Conservation (phyloP, 2,113 vertebrate species). For the rabbit (Oryctolagus cuniculus) region DNA sequence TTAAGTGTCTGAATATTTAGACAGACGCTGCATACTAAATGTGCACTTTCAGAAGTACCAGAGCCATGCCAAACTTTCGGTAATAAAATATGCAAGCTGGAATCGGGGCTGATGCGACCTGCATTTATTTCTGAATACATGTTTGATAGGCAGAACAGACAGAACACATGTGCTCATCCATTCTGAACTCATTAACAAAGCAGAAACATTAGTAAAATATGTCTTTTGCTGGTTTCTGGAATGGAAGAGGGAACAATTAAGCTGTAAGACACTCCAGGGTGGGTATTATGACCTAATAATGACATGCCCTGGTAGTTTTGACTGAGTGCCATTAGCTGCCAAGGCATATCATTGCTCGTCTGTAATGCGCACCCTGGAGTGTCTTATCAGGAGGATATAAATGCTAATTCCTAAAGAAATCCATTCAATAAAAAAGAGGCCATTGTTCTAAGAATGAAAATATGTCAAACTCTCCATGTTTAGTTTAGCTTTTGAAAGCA, state of each 20-base stretch:
- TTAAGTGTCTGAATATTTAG: slow-evolving; percentile 64
- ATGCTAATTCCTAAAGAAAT: slow-evolving; percentile 79
- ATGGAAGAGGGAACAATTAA: slow-evolving; percentile 78
- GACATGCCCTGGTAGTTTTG: slow-evolving; percentile 82
- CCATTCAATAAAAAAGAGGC: slow-evolving; percentile 64
- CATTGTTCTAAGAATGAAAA: slow-evolving; percentile 33
- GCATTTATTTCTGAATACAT: slow-evolving; percentile 73
- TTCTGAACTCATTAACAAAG: slow-evolving; percentile 82
- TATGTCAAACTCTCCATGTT: slow-evolving; percentile 42
- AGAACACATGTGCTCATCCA: slow-evolving; percentile 77
- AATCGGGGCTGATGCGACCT: slow-evolving; percentile 59
- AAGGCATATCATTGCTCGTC: slow-evolving; percentile 72
- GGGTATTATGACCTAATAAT: slow-evolving; percentile 83
- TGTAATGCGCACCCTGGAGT: slow-evolving; percentile 72
- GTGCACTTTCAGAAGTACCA: slow-evolving; percentile 51
- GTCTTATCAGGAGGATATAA: slow-evolving; percentile 71
- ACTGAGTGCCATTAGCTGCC: slow-evolving; percentile 80
- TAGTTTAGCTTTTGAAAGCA: slow-evolving; percentile 40
- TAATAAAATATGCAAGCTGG: slow-evolving; percentile 70
- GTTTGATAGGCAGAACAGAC: slow-evolving; percentile 65
- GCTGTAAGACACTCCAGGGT: slow-evolving; percentile 82
- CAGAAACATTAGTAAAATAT: slow-evolving; percentile 82
- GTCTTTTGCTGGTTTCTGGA: slow-evolving; percentile 78
- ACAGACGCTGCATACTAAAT: slow-evolving; percentile 35
- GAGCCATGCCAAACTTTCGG: slow-evolving; percentile 66